Evolutionary conservation across 2,888 invertebrate genomes (phyloP), one percentile per base, ranked within the genome.

Genomic region (Pseudococcus viburni): DNA sequence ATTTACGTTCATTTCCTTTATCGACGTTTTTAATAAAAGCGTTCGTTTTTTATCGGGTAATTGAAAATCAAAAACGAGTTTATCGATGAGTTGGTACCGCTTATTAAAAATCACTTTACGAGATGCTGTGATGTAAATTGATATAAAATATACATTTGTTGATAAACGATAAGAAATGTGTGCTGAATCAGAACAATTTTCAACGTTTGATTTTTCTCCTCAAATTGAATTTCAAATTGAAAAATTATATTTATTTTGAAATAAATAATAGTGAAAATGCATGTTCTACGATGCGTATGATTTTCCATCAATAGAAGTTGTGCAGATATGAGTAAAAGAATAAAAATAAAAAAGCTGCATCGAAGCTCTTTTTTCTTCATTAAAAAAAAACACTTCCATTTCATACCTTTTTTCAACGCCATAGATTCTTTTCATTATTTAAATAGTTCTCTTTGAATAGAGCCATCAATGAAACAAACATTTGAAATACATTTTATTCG

Each of bases 401-500:
- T 51, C 12, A 5, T 51, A 51, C 15, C 15, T 51, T 51, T 51
- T 17, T 15, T 17, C 51, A 51, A 51, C 51, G 1, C 12, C 26
- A 33, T 46, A 8, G 46, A 12, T 46, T 46, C 46, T 17, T 51
- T 51, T 51, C 17, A 51, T 51, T 51, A 51, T 51, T 51, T 51
- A 55, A 17, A 55, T 59, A 4, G 19, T 6, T 59, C 26, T 7
- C 15, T 59, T 59, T 59, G 59, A 59, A 33, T 33, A 59, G 19
- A 59, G 19, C 19, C n/a, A 59, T 8, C 59, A 73, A 73, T 73
- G 12, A 73, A 73, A 73, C 68, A 73, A 73, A 73, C 33, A 73
- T 73, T 73, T 73, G 68, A 73, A 73, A 73, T 73, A 73, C 68
- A 73, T 73, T 73, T 22, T 73, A 73, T 73, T 73, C 33, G 26